phyloP scores from a whole-genome alignment of 2,113 vertebrate species.

The Leptodactylus fuscus region DNA sequence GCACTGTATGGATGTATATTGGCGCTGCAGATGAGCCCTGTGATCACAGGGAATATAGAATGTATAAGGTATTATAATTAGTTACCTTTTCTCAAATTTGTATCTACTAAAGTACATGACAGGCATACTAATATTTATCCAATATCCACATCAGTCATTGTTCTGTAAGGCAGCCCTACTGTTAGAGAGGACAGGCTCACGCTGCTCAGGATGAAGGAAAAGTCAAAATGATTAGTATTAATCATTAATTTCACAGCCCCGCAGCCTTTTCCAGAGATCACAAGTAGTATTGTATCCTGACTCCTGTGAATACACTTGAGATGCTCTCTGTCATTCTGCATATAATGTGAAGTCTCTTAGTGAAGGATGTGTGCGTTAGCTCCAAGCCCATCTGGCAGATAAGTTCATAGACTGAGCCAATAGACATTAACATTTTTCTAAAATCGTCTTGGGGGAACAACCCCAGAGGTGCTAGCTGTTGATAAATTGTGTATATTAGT shows the following conservation, averaged over 20 bases:
- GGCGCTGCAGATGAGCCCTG: neutral
- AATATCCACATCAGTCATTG: neutral
- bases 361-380: neutral
- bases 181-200: constrained; percentile 22
- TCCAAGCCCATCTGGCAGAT: constrained; percentile 2
- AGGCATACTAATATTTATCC: constrained; percentile 3
- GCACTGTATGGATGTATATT: neutral
- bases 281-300: constrained; percentile 12
- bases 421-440: constrained; percentile 2
- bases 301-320: constrained; percentile 23
- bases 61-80: neutral
- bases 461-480: neutral
- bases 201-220: constrained; percentile 25
- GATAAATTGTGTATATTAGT: neutral
- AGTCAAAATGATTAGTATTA: constrained; percentile 40
- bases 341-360: constrained; percentile 1
- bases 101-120: neutral
- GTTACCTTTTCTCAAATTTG: neutral
- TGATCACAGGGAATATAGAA: neutral
- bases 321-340: constrained; percentile 14
- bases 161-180: constrained; percentile 2
- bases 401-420: neutral
- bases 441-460: neutral
- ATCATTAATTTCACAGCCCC: constrained; percentile 28
- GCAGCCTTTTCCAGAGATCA: constrained; percentile 24